Conservation (phyloP, 2,797 vertebrate genomes). For the Sparus aurata region DNA sequence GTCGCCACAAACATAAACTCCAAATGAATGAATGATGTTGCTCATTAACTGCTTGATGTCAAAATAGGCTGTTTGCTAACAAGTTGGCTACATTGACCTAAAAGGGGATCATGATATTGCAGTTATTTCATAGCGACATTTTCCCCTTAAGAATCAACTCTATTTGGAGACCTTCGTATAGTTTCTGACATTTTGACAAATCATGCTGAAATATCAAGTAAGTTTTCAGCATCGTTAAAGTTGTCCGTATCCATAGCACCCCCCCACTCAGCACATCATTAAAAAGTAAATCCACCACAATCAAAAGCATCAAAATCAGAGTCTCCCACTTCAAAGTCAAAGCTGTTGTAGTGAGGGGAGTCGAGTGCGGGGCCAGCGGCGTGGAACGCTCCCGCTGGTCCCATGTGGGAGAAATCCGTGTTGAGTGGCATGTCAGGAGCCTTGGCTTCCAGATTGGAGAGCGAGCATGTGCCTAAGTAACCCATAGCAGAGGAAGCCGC, state of each 20-base stretch:
- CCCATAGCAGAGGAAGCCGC: slow-evolving; percentile 85
- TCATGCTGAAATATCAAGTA: background rate
- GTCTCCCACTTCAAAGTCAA: slow-evolving; percentile 82
- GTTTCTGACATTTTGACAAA: background rate
- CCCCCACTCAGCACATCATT: slow-evolving; percentile 7
- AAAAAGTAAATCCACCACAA: slow-evolving; percentile 85
- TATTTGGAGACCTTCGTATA: background rate
- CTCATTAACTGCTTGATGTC: background rate
- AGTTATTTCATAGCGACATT: background rate
- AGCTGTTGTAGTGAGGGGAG: slow-evolving; percentile 77
- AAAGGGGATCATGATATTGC: background rate
- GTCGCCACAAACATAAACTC: background rate
- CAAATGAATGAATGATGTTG: no score
- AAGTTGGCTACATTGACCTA: no score
- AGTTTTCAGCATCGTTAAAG: background rate
- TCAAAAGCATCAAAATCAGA: slow-evolving; percentile 85
- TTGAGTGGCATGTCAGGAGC: slow-evolving; percentile 64
- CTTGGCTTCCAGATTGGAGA: slow-evolving; percentile 72
- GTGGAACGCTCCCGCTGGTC: slow-evolving; percentile 60
- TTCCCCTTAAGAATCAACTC: background rate
- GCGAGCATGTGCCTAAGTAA: slow-evolving; percentile 78
- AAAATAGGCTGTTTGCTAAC: no score
- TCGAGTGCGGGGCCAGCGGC: slow-evolving; percentile 53
- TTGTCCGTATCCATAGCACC: background rate
- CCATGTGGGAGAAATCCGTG: slow-evolving; percentile 69